Conservation (phyloP, 2,797 vertebrate species). For the Pseudomugil tenellus region DNA sequence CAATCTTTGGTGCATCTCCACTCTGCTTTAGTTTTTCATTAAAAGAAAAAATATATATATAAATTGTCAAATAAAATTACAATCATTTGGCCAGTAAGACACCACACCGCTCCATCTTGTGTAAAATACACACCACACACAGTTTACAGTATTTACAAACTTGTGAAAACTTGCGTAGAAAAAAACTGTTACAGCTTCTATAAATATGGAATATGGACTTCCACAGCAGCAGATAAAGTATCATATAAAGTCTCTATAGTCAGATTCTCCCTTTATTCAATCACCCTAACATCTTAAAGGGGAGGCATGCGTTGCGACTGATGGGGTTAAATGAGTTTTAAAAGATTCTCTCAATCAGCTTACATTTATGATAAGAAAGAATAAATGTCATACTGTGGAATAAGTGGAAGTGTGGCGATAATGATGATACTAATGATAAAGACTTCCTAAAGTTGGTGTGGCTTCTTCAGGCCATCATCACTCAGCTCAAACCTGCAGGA, state of each 20-base stretch:
- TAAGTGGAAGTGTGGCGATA: slow-evolving; percentile 19
- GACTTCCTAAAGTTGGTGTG: slow-evolving; percentile 73
- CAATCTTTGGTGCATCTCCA: slow-evolving; percentile 60
- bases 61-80: slow-evolving; percentile 32
- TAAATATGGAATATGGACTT: slow-evolving; percentile 48
- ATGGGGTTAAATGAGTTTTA: slow-evolving; percentile 61
- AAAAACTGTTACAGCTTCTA: slow-evolving; percentile 35
- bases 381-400: slow-evolving; percentile 76
- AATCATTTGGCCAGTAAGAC: slow-evolving; percentile 54
- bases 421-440: slow-evolving; percentile 12
- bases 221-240: slow-evolving; percentile 23
- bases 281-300: slow-evolving; percentile 69
- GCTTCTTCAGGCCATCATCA: slow-evolving; percentile 85
- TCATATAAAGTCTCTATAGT: slow-evolving; percentile 32
- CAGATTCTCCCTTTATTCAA: slow-evolving; percentile 57
- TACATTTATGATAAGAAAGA: slow-evolving; percentile 62
- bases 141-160: slow-evolving; percentile 87
- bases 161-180: slow-evolving; percentile 63
- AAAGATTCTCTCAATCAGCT: slow-evolving; percentile 58
- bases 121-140: slow-evolving; percentile 31
- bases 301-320: slow-evolving; percentile 65
- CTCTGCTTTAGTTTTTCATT: slow-evolving; percentile 3
- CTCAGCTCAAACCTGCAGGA: slow-evolving; percentile 91
- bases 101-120: slow-evolving; percentile 12
- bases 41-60: neutral